Conservation (phyloP, 2,888 invertebrate genomes). For the Mesochorus sp. region DNA sequence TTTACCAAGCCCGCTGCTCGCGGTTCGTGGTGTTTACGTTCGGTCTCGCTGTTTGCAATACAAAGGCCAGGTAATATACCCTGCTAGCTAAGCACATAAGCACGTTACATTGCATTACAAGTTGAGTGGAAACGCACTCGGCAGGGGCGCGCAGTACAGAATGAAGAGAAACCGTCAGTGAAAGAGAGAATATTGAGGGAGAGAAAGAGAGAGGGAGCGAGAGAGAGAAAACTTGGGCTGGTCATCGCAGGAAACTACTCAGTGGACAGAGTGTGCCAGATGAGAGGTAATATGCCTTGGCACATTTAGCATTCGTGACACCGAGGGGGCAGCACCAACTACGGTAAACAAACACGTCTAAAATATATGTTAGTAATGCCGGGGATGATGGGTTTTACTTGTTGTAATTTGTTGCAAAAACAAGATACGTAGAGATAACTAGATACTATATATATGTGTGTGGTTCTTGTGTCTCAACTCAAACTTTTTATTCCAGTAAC, state of each 20-base stretch:
- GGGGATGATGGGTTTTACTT: too few species aligned
- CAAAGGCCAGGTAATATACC: slow-evolving; percentile 70
- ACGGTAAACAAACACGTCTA: slow-evolving; percentile 53
- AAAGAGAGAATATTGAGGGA: neutral
- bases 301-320: slow-evolving; percentile 43
- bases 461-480: too few species aligned
- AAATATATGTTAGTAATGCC: too few species aligned
- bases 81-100: slow-evolving; percentile 66
- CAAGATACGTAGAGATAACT: too few species aligned
- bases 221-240: slow-evolving; percentile 6
- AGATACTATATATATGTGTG: too few species aligned
- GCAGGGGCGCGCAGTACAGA: slow-evolving; percentile 9
- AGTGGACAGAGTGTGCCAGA: slow-evolving; percentile 33
- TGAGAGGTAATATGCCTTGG: slow-evolving; percentile 42
- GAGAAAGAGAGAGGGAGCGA: neutral
- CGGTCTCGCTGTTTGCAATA: slow-evolving; percentile 70
- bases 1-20: slow-evolving; percentile 38
- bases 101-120: slow-evolving; percentile 73
- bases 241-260: slow-evolving; percentile 34
- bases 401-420: too few species aligned
- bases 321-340: slow-evolving; percentile 34
- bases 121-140: slow-evolving; percentile 70
- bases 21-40: slow-evolving; percentile 65
- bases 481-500: too few species aligned
- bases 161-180: neutral